These are phyloP conservation scores for Tinamus major DNA, from an alignment of 2,797 vertebrate species.

Conservation along the genomic window DNA sequence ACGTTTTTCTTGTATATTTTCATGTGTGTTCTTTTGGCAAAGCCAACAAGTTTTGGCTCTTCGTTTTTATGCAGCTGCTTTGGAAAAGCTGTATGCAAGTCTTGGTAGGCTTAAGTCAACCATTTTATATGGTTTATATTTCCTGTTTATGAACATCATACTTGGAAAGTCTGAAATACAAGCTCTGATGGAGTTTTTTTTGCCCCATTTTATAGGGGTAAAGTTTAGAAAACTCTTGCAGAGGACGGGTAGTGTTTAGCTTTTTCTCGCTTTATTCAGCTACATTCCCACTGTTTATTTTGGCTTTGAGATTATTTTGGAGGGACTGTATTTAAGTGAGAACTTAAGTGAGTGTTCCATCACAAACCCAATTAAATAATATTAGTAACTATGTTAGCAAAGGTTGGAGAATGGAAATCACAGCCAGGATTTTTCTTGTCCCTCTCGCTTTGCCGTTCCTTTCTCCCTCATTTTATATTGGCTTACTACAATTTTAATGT, in stretches of 20 bases:
- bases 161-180: not conserved
- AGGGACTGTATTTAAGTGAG: not conserved
- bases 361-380: not conserved
- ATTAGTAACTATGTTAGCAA: not conserved
- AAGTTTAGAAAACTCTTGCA: not conserved
- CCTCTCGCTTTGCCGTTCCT: not conserved
- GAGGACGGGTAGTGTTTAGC: not conserved
- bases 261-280: not conserved
- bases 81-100: not conserved
- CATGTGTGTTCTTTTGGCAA: not conserved
- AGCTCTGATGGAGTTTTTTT: not conserved
- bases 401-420: not conserved
- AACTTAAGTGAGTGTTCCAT: not conserved
- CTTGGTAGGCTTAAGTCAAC: not conserved
- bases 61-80: not conserved
- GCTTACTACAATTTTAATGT: not conserved
- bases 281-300: not conserved
- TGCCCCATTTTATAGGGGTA: not conserved
- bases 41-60: not conserved
- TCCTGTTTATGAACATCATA: not conserved
- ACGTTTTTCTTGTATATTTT: not conserved
- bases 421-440: not conserved
- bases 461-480: not conserved
- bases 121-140: not conserved
- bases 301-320: slow-evolving; percentile 7